phyloP scores from a whole-genome alignment of 2,113 vertebrate species.

The Cnemophilus loriae region DNA sequence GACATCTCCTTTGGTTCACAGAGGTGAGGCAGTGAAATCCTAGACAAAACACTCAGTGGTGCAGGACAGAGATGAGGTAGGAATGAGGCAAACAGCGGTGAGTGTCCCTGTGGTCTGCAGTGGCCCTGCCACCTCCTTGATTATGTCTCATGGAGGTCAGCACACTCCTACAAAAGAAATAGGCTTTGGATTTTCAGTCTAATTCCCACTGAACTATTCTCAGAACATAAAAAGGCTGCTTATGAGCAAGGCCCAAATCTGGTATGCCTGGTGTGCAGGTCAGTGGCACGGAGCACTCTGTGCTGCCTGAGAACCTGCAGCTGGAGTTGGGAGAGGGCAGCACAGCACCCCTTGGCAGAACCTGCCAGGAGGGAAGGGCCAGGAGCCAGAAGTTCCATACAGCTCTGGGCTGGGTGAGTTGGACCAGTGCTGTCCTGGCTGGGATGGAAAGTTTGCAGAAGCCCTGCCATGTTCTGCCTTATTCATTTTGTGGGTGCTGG shows the following conservation, averaged over 20 bases:
- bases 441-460: background rate
- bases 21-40: constrained; percentile 56
- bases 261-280: background rate
- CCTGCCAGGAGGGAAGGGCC: background rate
- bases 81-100: background rate
- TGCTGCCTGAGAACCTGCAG: background rate
- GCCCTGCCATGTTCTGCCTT: background rate
- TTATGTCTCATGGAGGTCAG: background rate
- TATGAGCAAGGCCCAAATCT: background rate
- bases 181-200: background rate
- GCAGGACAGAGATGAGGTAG: background rate
- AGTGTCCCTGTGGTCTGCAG: background rate
- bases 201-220: background rate
- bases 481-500: background rate
- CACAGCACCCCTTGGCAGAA: background rate
- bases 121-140: background rate
- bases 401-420: background rate
- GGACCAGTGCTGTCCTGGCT: background rate
- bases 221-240: background rate
- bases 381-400: background rate
- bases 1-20: constrained; percentile 76
- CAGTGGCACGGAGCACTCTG: background rate
- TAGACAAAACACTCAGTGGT: background rate
- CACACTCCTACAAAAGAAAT: background rate
- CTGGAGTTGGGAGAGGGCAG: background rate